Conservation (phyloP, 2,797 vertebrate species). For the Microtus obscurus region DNA sequence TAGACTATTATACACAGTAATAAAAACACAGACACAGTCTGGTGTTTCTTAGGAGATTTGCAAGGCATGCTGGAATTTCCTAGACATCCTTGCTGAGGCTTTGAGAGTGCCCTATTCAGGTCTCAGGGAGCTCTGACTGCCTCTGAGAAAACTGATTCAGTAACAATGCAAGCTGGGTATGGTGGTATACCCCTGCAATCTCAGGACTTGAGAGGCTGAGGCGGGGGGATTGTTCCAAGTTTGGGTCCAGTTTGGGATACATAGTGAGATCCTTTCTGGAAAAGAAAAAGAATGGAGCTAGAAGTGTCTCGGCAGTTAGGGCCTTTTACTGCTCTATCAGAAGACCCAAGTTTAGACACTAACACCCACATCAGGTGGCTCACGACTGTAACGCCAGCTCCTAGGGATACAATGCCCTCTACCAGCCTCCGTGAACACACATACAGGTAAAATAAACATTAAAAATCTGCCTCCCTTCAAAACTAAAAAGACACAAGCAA, state of each 20-base stretch:
- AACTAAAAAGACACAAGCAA: not conserved
- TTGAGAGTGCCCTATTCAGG: not conserved
- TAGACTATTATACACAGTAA: slow-evolving; percentile 26
- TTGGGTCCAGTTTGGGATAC: not conserved
- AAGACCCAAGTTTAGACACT: not conserved
- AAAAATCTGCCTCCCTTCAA: not conserved
- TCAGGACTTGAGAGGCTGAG: not conserved
- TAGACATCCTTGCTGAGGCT: not conserved
- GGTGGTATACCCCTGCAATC: not conserved
- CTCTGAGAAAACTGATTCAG: not conserved
- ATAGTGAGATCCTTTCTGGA: not conserved
- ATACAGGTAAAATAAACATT: not conserved
- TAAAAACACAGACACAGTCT: slow-evolving; percentile 32
- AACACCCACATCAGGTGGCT: not conserved
- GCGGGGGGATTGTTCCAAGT: not conserved
- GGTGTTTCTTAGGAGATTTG: slow-evolving; percentile 33
- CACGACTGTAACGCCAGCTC: not conserved
- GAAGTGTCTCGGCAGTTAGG: not conserved
- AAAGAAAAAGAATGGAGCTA: not conserved
- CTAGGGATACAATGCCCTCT: not conserved
- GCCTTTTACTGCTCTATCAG: not conserved
- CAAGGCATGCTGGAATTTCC: not conserved
- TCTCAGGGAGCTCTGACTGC: not conserved
- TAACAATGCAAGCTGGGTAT: not conserved
- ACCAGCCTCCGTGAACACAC: not conserved